Evolutionary conservation across 1,140 invertebrate species (phyloP).

Genomic region (Aphaenogaster floridana): DNA sequence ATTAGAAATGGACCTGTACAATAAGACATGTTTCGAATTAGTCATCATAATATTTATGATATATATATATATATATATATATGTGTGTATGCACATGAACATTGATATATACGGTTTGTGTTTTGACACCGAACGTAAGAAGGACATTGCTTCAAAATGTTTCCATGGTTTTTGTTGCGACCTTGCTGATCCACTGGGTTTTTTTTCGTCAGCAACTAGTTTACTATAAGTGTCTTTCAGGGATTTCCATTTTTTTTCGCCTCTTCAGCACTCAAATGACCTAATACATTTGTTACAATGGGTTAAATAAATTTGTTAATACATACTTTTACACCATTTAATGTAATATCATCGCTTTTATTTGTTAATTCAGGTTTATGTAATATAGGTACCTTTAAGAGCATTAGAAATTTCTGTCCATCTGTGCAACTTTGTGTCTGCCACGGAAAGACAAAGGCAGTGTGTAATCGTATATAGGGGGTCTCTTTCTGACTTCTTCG

Average conservation of each 20-base stretch:
- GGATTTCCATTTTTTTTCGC: conserved; percentile 18
- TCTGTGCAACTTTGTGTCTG: not conserved
- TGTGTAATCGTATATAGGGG: conserved; percentile 4
- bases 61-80: no score
- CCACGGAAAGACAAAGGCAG: not conserved
- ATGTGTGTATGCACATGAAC: not conserved
- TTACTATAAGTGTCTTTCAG: conserved; percentile 6
- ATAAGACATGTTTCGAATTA: no score
- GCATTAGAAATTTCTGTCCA: not conserved
- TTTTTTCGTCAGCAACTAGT: not conserved
- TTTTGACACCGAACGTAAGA: not conserved
- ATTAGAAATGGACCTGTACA: no score
- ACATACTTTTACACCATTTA: not conserved
- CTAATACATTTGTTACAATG: not conserved
- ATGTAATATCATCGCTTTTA: not conserved
- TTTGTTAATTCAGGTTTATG: not conserved
- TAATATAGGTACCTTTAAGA: not conserved
- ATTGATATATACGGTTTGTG: not conserved
- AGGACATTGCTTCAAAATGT: conserved; percentile 5
- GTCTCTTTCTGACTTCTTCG: conserved; percentile 1
- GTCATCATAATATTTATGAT: no score
- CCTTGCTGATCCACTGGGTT: not conserved
- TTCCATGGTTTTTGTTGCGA: not conserved
- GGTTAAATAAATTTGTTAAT: no score
- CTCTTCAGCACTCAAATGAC: not conserved